Base-by-base conservation (phyloP, 1,140 invertebrate species). In the Drosophila arawakana region DNA sequence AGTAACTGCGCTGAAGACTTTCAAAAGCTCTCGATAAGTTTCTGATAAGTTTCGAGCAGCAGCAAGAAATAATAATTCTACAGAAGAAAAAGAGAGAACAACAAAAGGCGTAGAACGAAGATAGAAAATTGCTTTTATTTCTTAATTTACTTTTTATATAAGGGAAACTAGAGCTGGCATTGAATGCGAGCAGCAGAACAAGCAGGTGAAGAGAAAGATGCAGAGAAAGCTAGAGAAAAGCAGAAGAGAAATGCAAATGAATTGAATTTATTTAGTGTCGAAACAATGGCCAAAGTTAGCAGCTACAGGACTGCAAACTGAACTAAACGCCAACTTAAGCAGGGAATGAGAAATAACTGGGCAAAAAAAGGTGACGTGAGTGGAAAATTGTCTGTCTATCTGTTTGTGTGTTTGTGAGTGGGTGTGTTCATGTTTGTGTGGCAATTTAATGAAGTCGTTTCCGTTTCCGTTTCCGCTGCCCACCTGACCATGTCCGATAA, bases 211-310 rank as follows among this genome's bases (percentile, higher is more conserved):
- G n/a, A 54, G 50, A 18, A 34, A 54, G 47, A 50, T 18, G 11
- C 11, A 50, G 49, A 25, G 47, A 35, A 35, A n/a, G 50, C n/a
- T 4, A 54, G 25, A 11, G 54, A 55, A 18, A 55, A 5, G n/a
- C 7, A 7, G 10, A 21, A 13, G 21, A 59, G 41, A 67, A 80
- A 81, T 80, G 78, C 79, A 81, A 81, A 81, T 78, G 66, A 74
- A 69, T 58, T 74, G 69, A 81, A 81, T 74, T 67, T 69, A 47
- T 81, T 77, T 81, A 41, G 8, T 50, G 41, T 55, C 34, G 44
- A 59, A 70, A 67, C 43, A 76, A 65, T 43, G 35, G 15, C 9
- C 37, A 35, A 35, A 46, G 50, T 46, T 34, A 54, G 34, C 25
- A 47, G 37, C 46, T 34, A 54, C 34, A 50, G 62, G n/a, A 57